Evolutionary conservation across 1,140 invertebrate species (phyloP).

Genomic region (Bombus consobrinus): DNA sequence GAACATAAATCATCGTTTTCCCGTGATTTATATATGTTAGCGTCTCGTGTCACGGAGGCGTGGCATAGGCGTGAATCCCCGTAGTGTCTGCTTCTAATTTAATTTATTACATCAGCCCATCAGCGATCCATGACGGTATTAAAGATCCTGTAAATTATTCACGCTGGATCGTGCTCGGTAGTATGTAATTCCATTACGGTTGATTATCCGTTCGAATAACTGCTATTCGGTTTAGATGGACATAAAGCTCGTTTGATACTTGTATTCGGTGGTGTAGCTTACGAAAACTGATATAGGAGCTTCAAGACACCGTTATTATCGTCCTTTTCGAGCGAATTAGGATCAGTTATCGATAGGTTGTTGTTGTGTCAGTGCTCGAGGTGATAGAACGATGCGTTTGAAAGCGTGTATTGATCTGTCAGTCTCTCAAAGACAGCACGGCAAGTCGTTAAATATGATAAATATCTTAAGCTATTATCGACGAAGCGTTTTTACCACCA

Average conservation of each 20-base stretch:
- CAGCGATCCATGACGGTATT: background rate
- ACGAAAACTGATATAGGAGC: background rate
- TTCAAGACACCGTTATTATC: background rate
- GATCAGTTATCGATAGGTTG: background rate
- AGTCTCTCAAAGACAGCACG: background rate
- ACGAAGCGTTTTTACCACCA: background rate
- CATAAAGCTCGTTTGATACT: background rate
- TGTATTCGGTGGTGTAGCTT: background rate
- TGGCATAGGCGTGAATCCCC: conserved; percentile 55
- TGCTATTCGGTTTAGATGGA: background rate
- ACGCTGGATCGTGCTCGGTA: background rate
- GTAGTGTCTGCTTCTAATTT: conserved; percentile 68
- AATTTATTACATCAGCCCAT: conserved; percentile 66
- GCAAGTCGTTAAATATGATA: background rate
- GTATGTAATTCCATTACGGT: conserved; percentile 4
- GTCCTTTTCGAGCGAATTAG: background rate
- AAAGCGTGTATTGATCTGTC: background rate
- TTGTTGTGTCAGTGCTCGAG: background rate
- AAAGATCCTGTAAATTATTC: conserved; percentile 8
- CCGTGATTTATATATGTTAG: conserved; percentile 66
- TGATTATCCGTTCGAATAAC: background rate
- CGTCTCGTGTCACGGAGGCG: conserved; percentile 68
- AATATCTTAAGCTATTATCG: background rate
- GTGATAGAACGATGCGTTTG: background rate
- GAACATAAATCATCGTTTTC: conserved; percentile 69